phyloP scores from a whole-genome alignment of 2,797 vertebrate species.

The Nothura maculosa region DNA sequence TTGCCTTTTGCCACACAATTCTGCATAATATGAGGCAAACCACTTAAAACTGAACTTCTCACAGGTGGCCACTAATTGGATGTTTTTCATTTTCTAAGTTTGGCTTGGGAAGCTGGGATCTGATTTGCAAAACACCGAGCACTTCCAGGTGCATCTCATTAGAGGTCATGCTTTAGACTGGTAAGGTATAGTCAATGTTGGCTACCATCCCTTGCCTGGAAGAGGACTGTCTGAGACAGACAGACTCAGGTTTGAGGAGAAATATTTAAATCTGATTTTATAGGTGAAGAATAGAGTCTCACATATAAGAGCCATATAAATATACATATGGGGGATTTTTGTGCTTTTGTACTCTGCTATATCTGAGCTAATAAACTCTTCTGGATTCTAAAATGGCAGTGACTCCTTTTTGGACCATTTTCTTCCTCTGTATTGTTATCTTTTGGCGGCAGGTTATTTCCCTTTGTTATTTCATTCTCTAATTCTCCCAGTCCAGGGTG shows the following conservation, averaged over 20 bases:
- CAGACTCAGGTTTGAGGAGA: neutral
- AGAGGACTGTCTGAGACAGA: neutral
- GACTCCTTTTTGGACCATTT: neutral
- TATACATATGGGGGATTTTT: neutral
- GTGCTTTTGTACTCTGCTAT: neutral
- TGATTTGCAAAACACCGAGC: neutral
- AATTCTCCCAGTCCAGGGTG: neutral
- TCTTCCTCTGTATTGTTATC: neutral
- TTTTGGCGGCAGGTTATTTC: neutral
- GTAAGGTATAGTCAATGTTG: neutral
- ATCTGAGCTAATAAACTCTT: neutral
- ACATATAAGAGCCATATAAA: neutral
- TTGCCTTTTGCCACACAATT: neutral
- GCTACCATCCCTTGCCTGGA: neutral
- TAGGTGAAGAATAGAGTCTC: neutral
- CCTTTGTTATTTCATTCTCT: neutral
- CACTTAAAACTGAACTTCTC: conserved; percentile 14
- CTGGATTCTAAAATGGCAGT: neutral
- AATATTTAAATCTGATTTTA: neutral
- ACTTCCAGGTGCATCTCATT: conserved; percentile 27
- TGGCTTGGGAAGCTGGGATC: neutral
- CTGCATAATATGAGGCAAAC: neutral
- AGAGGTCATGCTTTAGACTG: neutral
- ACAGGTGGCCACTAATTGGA: neutral
- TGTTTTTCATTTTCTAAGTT: conserved; percentile 4